Percentiles rank a stretch among this genome's conserved stretches.
These are phyloP conservation scores for Scaptomyza graminum DNA, from an alignment of 1,140 invertebrate genomes.

Conservation along the genomic window DNA sequence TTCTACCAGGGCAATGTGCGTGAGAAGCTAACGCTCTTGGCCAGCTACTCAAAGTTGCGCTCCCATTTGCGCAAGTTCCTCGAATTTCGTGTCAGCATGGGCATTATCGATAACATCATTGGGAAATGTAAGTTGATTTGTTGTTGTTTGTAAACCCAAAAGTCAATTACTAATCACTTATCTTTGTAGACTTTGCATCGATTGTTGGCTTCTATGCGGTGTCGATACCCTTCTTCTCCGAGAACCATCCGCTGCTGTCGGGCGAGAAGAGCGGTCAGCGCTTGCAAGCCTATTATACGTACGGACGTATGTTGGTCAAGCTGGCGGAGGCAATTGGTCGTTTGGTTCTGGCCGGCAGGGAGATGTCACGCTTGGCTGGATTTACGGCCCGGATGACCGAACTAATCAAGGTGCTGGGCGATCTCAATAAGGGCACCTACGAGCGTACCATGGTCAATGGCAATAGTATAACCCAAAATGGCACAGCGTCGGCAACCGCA, in stretches of 20 bases:
- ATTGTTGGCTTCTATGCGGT: constrained; percentile 98
- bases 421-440: constrained; percentile 94
- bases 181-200: constrained; percentile 92
- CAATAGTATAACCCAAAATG: constrained; percentile 55
- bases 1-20: constrained; percentile 97
- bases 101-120: constrained; percentile 97
- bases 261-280: constrained; percentile 87
- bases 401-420: constrained; percentile 93
- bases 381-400: constrained; percentile 97
- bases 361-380: constrained; percentile 95
- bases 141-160: too few species aligned
- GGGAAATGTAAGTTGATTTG: constrained; percentile 92
- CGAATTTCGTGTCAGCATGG: constrained; percentile 96
- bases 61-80: constrained; percentile 95
- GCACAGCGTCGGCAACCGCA: constrained; percentile 20
- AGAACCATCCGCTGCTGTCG: constrained; percentile 87
- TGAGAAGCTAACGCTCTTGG: constrained; percentile 94
- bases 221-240: constrained; percentile 95
- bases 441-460: constrained; percentile 93
- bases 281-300: constrained; percentile 96
- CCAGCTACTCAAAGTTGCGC: constrained; percentile 95
- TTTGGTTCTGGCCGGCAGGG: constrained; percentile 95
- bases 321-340: constrained; percentile 98
- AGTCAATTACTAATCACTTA: too few species aligned
- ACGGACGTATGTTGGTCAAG: constrained; percentile 98